Percentiles rank a stretch among this genome's conserved stretches.
Evolutionary conservation across 2,113 vertebrate genomes (phyloP).

Genomic region (Peucedramus taeniatus): DNA sequence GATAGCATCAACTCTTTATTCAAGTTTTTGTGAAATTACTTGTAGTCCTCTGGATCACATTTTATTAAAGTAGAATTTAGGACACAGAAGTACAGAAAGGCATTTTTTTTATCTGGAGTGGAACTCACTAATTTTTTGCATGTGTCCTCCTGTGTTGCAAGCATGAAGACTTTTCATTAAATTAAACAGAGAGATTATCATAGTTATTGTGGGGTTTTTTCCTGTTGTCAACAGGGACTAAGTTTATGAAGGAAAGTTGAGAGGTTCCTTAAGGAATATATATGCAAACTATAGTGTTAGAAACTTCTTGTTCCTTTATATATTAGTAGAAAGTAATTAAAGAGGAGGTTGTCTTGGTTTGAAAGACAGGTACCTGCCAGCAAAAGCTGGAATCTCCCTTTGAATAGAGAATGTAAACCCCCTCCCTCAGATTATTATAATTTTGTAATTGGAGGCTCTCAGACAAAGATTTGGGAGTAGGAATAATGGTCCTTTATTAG

Average conservation of each 20-base stretch:
- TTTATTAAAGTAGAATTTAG: neutral
- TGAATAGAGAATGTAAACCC: too few relatives aligned
- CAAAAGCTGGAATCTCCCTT: too few relatives aligned
- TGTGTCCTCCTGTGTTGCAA: neutral
- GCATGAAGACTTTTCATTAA: neutral
- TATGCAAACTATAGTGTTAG: neutral
- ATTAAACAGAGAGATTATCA: neutral
- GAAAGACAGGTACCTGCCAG: too few relatives aligned
- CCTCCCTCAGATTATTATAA: too few relatives aligned
- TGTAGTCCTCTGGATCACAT: neutral
- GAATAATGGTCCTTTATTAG: too few relatives aligned
- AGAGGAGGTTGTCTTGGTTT: too few relatives aligned
- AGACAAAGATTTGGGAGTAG: too few relatives aligned
- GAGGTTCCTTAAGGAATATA: neutral
- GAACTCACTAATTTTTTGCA: neutral
- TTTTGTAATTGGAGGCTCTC: too few relatives aligned
- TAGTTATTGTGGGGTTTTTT: neutral
- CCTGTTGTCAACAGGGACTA: neutral
- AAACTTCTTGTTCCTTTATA: neutral
- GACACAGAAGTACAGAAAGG: neutral
- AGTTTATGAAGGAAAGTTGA: neutral
- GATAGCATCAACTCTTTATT: neutral
- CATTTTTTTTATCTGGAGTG: neutral
- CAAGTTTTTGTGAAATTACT: neutral
- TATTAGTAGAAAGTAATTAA: neutral